Conservation (phyloP, 1,140 invertebrate genomes). For the Laupala kohalensis region DNA sequence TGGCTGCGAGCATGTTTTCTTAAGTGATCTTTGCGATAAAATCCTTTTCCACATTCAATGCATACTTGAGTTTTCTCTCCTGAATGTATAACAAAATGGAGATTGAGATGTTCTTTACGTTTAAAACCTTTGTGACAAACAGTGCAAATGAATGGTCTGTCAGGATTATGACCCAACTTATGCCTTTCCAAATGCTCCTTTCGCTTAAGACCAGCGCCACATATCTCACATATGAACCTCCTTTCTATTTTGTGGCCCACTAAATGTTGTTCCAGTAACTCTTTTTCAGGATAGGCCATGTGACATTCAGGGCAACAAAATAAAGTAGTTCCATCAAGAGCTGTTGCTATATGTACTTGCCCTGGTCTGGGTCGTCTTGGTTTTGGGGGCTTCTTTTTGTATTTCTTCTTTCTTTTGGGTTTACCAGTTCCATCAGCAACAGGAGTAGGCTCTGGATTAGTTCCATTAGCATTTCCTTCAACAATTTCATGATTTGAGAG, state of each 20-base stretch:
- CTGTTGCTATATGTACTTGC: constrained; percentile 55
- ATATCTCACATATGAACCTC: constrained; percentile 44
- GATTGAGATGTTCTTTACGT: constrained; percentile 62
- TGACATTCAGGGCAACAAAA: constrained; percentile 69
- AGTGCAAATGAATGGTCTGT: constrained; percentile 59
- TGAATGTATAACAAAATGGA: constrained; percentile 67
- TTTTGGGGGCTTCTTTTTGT: constrained; percentile 64
- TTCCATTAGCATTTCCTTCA: constrained; percentile 23
- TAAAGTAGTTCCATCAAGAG: constrained; percentile 52
- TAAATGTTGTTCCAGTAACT: constrained; percentile 58
- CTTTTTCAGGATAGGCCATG: constrained; percentile 64
- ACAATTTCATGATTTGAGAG: constrained; percentile 16
- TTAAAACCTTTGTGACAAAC: constrained; percentile 66
- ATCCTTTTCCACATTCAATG: constrained; percentile 56
- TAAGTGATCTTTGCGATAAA: constrained; percentile 71
- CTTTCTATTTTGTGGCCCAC: constrained; percentile 63
- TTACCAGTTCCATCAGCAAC: constrained; percentile 33
- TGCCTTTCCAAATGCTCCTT: constrained; percentile 68
- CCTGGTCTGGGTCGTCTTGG: constrained; percentile 55
- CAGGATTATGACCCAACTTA: constrained; percentile 63
- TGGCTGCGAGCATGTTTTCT: constrained; percentile 64
- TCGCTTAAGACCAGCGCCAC: constrained; percentile 54
- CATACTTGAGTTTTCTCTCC: constrained; percentile 67
- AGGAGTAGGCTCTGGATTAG: constrained; percentile 28
- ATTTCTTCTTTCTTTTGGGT: constrained; percentile 60